Evolutionary conservation across 2,113 vertebrate species (phyloP).

Genomic region (Corydoras sp.): DNA sequence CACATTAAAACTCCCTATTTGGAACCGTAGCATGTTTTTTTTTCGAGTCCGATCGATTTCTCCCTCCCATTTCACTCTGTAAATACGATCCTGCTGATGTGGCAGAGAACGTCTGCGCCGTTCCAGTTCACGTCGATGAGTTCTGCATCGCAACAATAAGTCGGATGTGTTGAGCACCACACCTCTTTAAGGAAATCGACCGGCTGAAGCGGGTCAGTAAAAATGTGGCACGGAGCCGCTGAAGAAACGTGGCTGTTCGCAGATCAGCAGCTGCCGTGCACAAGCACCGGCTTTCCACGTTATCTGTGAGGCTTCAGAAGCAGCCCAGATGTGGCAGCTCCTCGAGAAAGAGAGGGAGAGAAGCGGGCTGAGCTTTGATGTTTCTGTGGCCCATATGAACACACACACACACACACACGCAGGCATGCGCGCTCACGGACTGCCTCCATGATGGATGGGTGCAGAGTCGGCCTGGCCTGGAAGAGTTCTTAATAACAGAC

Average conservation of each 20-base stretch:
- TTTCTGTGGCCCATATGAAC: background rate
- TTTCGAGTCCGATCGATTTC: no score
- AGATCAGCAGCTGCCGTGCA: conserved; percentile 25
- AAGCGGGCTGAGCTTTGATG: conserved; percentile 25
- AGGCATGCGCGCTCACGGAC: background rate
- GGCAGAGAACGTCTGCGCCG: conserved; percentile 3
- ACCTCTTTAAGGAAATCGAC: background rate
- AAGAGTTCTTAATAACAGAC: conserved; percentile 15
- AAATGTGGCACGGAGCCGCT: background rate
- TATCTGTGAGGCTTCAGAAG: conserved; percentile 22
- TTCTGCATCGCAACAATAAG: conserved; percentile 18
- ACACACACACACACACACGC: conserved; percentile 10
- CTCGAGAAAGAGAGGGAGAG: background rate
- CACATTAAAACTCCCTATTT: no score
- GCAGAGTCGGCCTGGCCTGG: conserved; percentile 2
- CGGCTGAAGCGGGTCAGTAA: no score
- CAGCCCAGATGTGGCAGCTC: conserved; percentile 22
- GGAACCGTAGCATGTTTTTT: no score
- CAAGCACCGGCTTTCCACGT: conserved; percentile 4
- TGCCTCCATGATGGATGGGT: conserved; percentile 9
- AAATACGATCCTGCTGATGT: conserved; percentile 38
- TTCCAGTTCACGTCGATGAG: conserved; percentile 3
- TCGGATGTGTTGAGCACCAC: conserved; percentile 2
- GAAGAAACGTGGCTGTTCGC: conserved; percentile 31
- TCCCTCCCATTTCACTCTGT: background rate